Base-by-base conservation (phyloP, 2,797 vertebrate genomes). In the Chrysocyon brachyurus region DNA sequence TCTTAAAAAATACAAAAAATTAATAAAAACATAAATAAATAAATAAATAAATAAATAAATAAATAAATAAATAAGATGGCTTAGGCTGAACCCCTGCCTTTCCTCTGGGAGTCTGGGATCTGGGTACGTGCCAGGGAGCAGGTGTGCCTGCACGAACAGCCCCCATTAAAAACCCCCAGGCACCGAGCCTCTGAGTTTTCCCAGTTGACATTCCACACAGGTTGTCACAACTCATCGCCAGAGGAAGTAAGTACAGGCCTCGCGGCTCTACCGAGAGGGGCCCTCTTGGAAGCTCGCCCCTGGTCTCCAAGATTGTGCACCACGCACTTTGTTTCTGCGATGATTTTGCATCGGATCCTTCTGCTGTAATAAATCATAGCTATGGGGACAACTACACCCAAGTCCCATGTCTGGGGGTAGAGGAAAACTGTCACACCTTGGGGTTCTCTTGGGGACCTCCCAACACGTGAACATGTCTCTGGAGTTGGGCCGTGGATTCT, bases 311-410 rank as follows among this genome's bases (percentile, higher is more conserved):
- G 9, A 14, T 49, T 19, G 40, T 3, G 21, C 36, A 14, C 24
- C 26, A 8, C 0, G 31, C 3, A 24, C 17, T 56, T 33, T 61
- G 52, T 19, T 64, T 31, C 63, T 6, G 11, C 31, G 24, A 46
- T 70, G 52, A 12, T 10, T 68, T 64, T 72, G 72, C 52, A 77
- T 24, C 17, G 54, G 11, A 10, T 6, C 22, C 57, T 52, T 54
- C 33, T 3, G 57, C 56, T 59, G 1, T 22, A 19, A 64, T 21
- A 57, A 87, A 26, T 12, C 57, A 11, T 0, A 52, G 70, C 22
- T 9, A 0, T 3, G 70, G 46, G 21, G 24, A 31, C 6, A 26
- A 24, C 26, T 56, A 0, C 2, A 15, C 15, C 2, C 10, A 19
- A 3, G 31, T 46, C 33, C 52, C n/a, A 21, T 21, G n/a, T 21